Evolutionary conservation across 2,113 vertebrate species (phyloP), one percentile per base, ranked within the genome.

Genomic region (Sturnira hondurensis): DNA sequence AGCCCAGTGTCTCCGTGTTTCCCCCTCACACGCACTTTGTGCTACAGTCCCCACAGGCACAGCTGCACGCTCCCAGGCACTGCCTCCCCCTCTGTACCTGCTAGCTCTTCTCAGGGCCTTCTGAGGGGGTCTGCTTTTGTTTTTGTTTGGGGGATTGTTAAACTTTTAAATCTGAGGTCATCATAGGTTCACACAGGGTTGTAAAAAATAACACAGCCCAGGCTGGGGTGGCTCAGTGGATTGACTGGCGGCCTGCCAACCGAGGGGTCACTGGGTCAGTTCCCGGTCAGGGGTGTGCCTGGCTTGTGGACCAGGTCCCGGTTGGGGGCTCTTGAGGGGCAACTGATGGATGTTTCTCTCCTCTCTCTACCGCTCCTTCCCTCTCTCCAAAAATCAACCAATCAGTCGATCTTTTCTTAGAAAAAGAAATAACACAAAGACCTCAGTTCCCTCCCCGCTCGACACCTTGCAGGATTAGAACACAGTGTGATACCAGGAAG

Each of bases 21-120:
- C 16, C 14, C 28, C 52, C 73, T 45, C 11, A 7, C 31, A 61
- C 12, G 0, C 4, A 31, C 41, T 33, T 43, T 33, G 4, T 4
- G 12, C 43, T 36, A 2, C 22, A 24, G n/a, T 22, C 50, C 22
- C 13, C 41, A 4, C 5, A 1, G 5, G 8, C 13, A 4, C 4
- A 14, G 19, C 77, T 50, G 38, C 47, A 24, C 26, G 33, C 26
- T 3, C 54, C 76, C 56, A 4, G 1, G 33, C n/a, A 11, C 22
- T 31, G 47, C 28, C 24, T 4, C 5, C 26, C 33, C 1, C n/a
- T 26, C 12, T 10, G n/a, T 13, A 1, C 8, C n/a, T 76, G 45
- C 47, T 31, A 56, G 56, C 19, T 31, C 24, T 56, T 50, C 45
- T 24, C n/a, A 26, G 61, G 4, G 52, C 52, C 71, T 71, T 41